Conservation (phyloP, 2,797 vertebrate genomes). For the Rhincodon typus region DNA sequence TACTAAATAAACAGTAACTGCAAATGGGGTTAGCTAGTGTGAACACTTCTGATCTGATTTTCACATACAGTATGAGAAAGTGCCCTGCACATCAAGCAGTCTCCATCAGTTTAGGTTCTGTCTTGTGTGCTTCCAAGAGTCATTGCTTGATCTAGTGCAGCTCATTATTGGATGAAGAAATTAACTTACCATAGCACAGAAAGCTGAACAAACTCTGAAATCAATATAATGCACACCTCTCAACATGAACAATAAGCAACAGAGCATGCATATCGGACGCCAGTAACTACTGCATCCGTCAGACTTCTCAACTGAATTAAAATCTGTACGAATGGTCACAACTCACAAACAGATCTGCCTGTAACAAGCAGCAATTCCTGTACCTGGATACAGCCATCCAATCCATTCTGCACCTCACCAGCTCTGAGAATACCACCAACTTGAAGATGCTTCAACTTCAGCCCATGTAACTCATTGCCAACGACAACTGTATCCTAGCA, state of each 20-base stretch:
- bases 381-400: constrained; percentile 93
- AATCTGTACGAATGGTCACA: neutral
- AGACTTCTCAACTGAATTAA: neutral
- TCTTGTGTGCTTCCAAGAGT: neutral
- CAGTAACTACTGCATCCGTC: neutral
- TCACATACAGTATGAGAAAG: neutral
- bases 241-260: neutral
- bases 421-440: constrained; percentile 82
- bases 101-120: neutral
- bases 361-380: constrained; percentile 40
- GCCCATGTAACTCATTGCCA: constrained; percentile 84
- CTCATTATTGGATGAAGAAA: neutral
- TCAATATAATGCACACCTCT: neutral
- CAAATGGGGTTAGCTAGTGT: neutral
- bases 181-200: neutral
- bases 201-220: neutral
- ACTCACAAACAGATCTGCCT: neutral
- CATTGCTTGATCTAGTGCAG: neutral
- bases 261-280: neutral
- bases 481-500: constrained; percentile 80
- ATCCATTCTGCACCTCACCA: constrained; percentile 80
- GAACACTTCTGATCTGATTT: neutral
- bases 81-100: neutral
- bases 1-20: neutral
- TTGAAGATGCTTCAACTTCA: constrained; percentile 91